A percentile compares a stretch with the other conserved stretches of the same genome.
Evolutionary conservation across 2,888 invertebrate species (phyloP).

Genomic region (Leptinotarsa tumamoca): DNA sequence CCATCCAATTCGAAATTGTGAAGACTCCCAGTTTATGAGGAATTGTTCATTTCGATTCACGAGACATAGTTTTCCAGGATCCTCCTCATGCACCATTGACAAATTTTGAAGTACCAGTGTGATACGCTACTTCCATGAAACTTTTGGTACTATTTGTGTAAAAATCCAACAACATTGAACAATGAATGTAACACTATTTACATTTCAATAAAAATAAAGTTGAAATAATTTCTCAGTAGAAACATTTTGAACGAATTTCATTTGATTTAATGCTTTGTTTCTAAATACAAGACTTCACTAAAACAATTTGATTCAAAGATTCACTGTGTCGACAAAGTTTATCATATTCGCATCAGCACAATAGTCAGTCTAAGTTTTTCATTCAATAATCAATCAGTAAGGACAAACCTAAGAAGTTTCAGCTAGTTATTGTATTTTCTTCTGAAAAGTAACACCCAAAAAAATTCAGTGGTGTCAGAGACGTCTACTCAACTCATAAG

Average conservation of each 20-base stretch:
- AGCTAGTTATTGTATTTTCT: too few species aligned
- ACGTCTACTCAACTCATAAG: too few species aligned
- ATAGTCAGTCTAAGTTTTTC: conserved; percentile 39
- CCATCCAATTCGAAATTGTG: too few species aligned
- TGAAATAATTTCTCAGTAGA: background rate
- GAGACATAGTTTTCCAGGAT: background rate
- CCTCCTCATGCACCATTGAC: background rate
- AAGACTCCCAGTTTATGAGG: too few species aligned
- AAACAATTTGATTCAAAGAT: conserved; percentile 2
- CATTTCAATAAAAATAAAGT: background rate
- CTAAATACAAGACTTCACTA: conserved; percentile 1
- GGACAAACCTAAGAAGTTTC: conserved; percentile 5
- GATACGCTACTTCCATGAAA: background rate
- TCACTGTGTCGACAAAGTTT: background rate
- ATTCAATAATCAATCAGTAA: conserved; percentile 9
- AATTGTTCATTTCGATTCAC: too few species aligned
- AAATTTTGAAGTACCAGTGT: too few species aligned
- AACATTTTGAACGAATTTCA: background rate
- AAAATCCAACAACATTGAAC: conserved; percentile 17
- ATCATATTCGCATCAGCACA: conserved; percentile 35
- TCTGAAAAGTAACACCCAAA: too few species aligned
- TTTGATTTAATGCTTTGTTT: background rate
- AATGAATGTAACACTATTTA: conserved; percentile 7
- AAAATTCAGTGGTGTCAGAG: too few species aligned
- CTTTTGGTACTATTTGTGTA: background rate